Evolutionary conservation across 2,888 invertebrate genomes (phyloP).

Genomic region (Agrochola lychnidis): DNA sequence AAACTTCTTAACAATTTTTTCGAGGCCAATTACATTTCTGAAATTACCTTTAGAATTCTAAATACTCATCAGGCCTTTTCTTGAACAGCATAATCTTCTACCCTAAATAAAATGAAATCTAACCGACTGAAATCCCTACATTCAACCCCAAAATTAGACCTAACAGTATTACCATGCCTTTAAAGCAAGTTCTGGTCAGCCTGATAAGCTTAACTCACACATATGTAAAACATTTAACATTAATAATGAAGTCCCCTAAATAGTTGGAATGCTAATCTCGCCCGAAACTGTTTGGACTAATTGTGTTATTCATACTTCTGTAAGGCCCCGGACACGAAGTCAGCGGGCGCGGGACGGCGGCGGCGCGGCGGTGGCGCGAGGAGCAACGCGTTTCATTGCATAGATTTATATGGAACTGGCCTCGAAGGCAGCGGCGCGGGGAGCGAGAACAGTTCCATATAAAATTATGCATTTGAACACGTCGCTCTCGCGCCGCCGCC

Average conservation of each 20-base stretch:
- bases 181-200: background rate
- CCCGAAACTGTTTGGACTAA: slow-evolving; percentile 13
- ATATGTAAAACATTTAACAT: slow-evolving; percentile 17
- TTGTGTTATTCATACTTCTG: slow-evolving; percentile 17
- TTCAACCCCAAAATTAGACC: background rate
- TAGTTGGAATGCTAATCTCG: slow-evolving; percentile 18
- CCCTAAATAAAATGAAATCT: background rate
- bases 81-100: background rate
- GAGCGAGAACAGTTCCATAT: too few relatives aligned
- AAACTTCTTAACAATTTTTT: background rate
- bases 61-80: background rate
- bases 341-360: too few relatives aligned
- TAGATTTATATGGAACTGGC: too few relatives aligned
- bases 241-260: slow-evolving; percentile 14
- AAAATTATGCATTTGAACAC: too few relatives aligned
- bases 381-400: too few relatives aligned
- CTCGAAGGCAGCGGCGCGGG: too few relatives aligned
- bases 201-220: slow-evolving; percentile 27
- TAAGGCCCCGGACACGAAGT: too few relatives aligned
- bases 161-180: background rate
- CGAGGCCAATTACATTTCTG: background rate
- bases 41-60: background rate
- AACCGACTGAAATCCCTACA: background rate
- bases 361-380: too few relatives aligned
- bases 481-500: too few relatives aligned